A percentile compares a stretch with the other conserved stretches of the same genome.
Conservation (phyloP, 2,888 invertebrate genomes). For the Lasioglossum malachurum region DNA sequence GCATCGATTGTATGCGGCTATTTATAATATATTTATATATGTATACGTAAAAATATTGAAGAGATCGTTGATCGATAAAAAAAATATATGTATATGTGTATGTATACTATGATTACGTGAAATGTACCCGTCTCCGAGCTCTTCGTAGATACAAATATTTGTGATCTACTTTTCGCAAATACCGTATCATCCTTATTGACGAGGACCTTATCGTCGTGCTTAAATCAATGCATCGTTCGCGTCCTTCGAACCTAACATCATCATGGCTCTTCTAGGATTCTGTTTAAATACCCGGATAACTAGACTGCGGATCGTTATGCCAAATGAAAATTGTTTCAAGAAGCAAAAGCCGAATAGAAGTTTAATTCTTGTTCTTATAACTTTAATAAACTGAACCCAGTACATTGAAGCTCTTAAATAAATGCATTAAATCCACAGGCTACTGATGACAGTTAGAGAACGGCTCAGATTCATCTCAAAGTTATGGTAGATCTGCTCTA, state of each 20-base stretch:
- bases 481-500: too few relatives aligned
- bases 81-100: slow-evolving; percentile 67
- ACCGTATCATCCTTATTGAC: background rate
- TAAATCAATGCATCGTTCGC: background rate
- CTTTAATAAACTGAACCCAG: background rate
- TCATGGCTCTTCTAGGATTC: background rate
- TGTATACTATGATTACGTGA: slow-evolving; percentile 51
- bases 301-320: too few relatives aligned
- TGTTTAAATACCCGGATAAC: background rate
- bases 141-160: background rate
- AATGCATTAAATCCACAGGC: too few relatives aligned
- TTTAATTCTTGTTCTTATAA: too few relatives aligned
- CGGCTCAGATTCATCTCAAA: too few relatives aligned
- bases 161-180: background rate
- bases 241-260: too few relatives aligned
- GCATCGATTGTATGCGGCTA: slow-evolving; percentile 32
- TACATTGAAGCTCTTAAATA: background rate
- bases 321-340: too few relatives aligned
- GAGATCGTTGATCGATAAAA: slow-evolving; percentile 71
- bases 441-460: too few relatives aligned
- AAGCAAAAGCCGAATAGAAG: too few relatives aligned
- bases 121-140: background rate
- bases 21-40: slow-evolving; percentile 38
- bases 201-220: background rate
- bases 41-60: slow-evolving; percentile 59